Conservation (phyloP, 2,797 vertebrate species). For the Danio tinwini region DNA sequence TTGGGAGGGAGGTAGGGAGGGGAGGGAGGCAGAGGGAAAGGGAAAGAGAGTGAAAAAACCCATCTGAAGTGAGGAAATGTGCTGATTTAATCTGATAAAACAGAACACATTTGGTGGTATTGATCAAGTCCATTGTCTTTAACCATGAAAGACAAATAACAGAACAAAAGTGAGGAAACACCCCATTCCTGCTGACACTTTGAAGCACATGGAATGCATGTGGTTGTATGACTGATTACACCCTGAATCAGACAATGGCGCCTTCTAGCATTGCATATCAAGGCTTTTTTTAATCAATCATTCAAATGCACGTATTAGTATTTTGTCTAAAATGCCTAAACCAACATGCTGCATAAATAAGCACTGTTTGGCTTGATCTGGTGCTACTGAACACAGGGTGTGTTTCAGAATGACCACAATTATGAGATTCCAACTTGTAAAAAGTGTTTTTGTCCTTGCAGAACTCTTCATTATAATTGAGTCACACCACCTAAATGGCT, state of each 20-base stretch:
- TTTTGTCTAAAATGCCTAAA: neutral
- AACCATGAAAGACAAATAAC: slow-evolving; percentile 16
- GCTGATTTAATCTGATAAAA: slow-evolving; percentile 72
- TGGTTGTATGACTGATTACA: slow-evolving; percentile 19
- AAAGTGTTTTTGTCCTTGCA: neutral
- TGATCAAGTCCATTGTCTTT: slow-evolving; percentile 58
- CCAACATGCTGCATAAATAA: neutral
- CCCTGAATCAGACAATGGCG: neutral
- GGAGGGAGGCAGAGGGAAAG: neutral
- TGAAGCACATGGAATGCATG: slow-evolving; percentile 8
- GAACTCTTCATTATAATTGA: neutral
- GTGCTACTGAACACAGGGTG: neutral
- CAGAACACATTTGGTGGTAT: slow-evolving; percentile 66
- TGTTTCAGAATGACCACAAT: neutral
- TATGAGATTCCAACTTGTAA: neutral
- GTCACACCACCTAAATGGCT: neutral
- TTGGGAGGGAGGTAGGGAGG: slow-evolving; percentile 28
- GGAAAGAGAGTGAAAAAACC: slow-evolving; percentile 42
- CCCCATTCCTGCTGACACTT: neutral
- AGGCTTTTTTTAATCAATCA: neutral
- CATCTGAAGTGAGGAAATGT: slow-evolving; percentile 65
- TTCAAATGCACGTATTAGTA: neutral
- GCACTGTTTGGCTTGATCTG: neutral
- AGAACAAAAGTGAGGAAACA: slow-evolving; percentile 4
- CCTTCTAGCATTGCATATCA: neutral